Percentiles rank a stretch among this genome's conserved stretches.
Conservation (phyloP, 2,113 vertebrate species). For the Colossoma macropomum region DNA sequence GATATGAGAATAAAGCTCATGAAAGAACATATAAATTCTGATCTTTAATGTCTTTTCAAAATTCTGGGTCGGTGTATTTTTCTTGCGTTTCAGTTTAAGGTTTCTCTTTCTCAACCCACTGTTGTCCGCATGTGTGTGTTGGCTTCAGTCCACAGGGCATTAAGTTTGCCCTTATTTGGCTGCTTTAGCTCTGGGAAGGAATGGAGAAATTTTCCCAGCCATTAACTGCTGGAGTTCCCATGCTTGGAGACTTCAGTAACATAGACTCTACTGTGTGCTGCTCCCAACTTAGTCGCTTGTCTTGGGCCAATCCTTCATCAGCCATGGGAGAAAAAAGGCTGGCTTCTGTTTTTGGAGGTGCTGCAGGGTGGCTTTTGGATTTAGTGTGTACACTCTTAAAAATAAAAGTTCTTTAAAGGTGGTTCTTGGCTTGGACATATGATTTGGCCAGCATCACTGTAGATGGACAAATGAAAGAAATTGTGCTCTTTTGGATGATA, state of each 20-base stretch:
- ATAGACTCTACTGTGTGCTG: not conserved
- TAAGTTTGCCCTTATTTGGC: not conserved
- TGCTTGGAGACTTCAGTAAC: not conserved
- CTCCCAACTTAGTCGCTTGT: not conserved
- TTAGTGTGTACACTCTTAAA: too few relatives aligned
- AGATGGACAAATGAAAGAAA: not conserved
- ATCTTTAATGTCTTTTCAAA: not conserved
- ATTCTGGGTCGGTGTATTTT: not conserved
- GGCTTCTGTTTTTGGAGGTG: not conserved
- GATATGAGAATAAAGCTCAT: not conserved
- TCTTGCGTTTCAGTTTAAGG: not conserved
- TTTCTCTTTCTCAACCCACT: not conserved
- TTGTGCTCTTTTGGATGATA: not conserved
- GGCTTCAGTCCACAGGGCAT: constrained; percentile 9
- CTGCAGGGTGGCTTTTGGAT: not conserved
- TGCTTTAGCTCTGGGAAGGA: not conserved
- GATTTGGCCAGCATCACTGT: not conserved
- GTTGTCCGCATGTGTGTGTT: not conserved
- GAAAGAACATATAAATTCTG: not conserved
- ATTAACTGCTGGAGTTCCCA: not conserved
- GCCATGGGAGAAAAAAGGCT: not conserved
- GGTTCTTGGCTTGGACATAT: too few relatives aligned
- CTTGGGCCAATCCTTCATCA: not conserved
- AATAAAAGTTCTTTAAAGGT: too few relatives aligned
- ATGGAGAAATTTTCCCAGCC: not conserved